Evolutionary conservation across 2,888 invertebrate species (phyloP).

Genomic region (Dasypogon diadema): DNA sequence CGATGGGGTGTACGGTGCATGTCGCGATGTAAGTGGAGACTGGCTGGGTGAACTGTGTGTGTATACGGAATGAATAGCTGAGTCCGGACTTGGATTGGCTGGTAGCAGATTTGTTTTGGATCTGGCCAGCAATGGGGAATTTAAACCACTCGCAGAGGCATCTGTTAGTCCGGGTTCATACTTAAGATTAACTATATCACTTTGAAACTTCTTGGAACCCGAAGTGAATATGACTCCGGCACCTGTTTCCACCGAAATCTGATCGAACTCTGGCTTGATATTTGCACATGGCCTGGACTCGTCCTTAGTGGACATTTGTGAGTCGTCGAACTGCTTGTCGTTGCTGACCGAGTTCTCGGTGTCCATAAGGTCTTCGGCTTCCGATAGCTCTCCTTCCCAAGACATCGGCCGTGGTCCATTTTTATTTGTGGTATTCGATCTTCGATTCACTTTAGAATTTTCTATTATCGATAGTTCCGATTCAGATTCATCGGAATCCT

Average conservation of each 20-base stretch:
- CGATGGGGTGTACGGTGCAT: constrained; percentile 84
- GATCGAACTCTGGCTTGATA: constrained; percentile 55
- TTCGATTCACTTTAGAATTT: constrained; percentile 70
- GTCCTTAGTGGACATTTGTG: constrained; percentile 54
- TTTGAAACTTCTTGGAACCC: constrained; percentile 57
- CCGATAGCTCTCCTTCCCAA: constrained; percentile 93
- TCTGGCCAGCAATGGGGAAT: constrained; percentile 78
- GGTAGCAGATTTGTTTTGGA: constrained; percentile 75
- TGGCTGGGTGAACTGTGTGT: constrained; percentile 85
- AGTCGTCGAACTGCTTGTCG: constrained; percentile 53
- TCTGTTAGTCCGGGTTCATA: constrained; percentile 63
- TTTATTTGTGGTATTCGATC: constrained; percentile 66
- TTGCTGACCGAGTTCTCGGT: constrained; percentile 62
- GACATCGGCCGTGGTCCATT: constrained; percentile 85
- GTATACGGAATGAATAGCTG: constrained; percentile 90
- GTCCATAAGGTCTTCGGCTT: constrained; percentile 78
- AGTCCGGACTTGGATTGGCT: constrained; percentile 88
- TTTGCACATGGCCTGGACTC: constrained; percentile 29
- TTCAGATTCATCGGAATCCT: constrained; percentile 66
- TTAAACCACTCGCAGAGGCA: constrained; percentile 62
- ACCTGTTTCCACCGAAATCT: constrained; percentile 50
- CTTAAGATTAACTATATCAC: constrained; percentile 67
- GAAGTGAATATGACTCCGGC: constrained; percentile 50
- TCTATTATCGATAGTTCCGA: constrained; percentile 67
- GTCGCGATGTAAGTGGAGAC: constrained; percentile 86